A percentile compares a stretch with the other conserved stretches of the same genome.
phyloP scores from a whole-genome alignment of 2,113 vertebrate species.

The Todiramphus saurophagus region DNA sequence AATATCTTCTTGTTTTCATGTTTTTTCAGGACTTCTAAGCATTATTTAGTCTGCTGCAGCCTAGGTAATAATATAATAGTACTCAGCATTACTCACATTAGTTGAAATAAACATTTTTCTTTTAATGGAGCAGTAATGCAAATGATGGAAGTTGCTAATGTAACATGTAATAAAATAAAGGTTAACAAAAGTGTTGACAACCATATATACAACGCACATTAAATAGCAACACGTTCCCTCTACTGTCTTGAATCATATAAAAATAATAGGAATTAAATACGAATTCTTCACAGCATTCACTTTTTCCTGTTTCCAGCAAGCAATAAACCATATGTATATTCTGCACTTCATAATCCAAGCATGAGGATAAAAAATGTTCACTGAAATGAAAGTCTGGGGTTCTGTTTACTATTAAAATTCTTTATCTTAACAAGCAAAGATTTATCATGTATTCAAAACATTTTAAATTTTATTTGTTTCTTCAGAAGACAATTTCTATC shows the following conservation, averaged over 20 bases:
- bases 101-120: neutral
- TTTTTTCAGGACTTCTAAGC: neutral
- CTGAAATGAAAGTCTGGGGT: neutral
- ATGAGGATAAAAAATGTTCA: neutral
- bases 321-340: neutral
- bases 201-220: neutral
- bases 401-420: neutral
- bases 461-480: neutral
- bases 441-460: neutral
- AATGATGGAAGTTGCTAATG: neutral
- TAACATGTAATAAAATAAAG: neutral
- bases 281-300: neutral
- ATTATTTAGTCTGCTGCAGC: neutral
- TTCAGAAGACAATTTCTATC: neutral
- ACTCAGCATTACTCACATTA: neutral
- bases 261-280: neutral
- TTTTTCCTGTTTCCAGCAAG: neutral
- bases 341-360: neutral
- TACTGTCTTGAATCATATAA: neutral
- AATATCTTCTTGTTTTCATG: neutral
- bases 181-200: neutral
- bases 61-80: neutral
- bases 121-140: neutral
- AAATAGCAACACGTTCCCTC: neutral
- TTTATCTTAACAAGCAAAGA: neutral